Conservation (phyloP, 2,113 vertebrate genomes). For the Dissostichus mawsoni region DNA sequence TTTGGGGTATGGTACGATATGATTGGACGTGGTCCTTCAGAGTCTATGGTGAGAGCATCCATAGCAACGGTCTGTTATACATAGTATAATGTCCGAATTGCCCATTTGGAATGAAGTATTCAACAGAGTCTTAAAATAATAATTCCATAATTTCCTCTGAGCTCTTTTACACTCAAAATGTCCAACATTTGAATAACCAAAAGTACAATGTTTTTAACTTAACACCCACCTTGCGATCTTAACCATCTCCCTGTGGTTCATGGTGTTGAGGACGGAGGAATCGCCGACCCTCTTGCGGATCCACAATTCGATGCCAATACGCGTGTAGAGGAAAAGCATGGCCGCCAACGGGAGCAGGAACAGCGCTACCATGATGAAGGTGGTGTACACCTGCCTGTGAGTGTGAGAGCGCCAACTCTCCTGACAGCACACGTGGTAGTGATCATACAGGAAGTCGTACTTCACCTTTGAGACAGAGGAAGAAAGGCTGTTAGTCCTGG, state of each 20-base stretch:
- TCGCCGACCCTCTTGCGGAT: conserved; percentile 87
- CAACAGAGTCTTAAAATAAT: no score
- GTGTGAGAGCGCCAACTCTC: conserved; percentile 82
- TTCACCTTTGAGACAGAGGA: conserved; percentile 80
- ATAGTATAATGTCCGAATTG: no score
- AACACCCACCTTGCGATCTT: conserved; percentile 84
- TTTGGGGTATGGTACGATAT: no score
- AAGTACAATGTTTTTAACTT: no score
- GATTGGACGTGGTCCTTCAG: no score
- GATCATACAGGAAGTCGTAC: conserved; percentile 88
- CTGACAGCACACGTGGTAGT: conserved; percentile 87
- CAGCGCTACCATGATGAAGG: conserved; percentile 88
- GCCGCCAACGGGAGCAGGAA: conserved; percentile 85
- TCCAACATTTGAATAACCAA: no score
- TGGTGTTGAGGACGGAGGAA: conserved; percentile 83
- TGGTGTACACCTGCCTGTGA: conserved; percentile 84
- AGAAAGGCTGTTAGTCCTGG: not conserved
- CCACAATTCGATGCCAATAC: conserved; percentile 86
- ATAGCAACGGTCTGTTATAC: no score
- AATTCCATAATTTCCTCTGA: no score
- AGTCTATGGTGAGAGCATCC: no score
- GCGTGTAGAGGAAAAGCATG: conserved; percentile 87
- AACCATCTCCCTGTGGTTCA: conserved; percentile 85
- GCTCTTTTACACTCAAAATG: no score
- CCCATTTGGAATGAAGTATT: no score